phyloP scores from a whole-genome alignment of 2,888 invertebrate species.

The Cephus pulcher region DNA sequence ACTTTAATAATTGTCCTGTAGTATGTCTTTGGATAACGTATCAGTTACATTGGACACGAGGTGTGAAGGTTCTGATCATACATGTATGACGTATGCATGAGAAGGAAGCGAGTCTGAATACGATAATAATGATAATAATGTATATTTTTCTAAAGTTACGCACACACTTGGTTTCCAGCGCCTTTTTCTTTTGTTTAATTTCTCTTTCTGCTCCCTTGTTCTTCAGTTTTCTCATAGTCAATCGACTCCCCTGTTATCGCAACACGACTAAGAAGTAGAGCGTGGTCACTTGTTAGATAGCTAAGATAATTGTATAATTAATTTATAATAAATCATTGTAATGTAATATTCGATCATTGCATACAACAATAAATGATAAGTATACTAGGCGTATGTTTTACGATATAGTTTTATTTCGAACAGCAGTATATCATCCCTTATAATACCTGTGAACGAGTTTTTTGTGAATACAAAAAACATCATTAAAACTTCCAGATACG shows the following conservation, averaged over 20 bases:
- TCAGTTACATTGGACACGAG: background rate
- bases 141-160: constrained; percentile 55
- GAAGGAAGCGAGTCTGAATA: constrained; percentile 22
- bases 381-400: constrained; percentile 21
- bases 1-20: background rate
- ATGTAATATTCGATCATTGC: constrained; percentile 42
- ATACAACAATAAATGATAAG: constrained; percentile 45
- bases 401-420: background rate
- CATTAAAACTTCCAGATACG: background rate
- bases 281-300: constrained; percentile 32
- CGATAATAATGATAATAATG: constrained; percentile 33
- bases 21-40: background rate
- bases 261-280: constrained; percentile 19
- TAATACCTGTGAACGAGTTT: constrained; percentile 17
- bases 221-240: constrained; percentile 29
- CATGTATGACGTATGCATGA: constrained; percentile 21
- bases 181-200: background rate
- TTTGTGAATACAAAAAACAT: constrained; percentile 9
- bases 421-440: constrained; percentile 6
- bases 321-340: constrained; percentile 47
- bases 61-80: constrained; percentile 16
- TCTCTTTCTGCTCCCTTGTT: constrained; percentile 20
- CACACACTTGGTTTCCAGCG: constrained; percentile 26
- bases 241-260: constrained; percentile 12
- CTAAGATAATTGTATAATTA: constrained; percentile 43